Evolutionary conservation across 2,797 vertebrate species (phyloP).

Genomic region (Catamblyrhynchus diadema): DNA sequence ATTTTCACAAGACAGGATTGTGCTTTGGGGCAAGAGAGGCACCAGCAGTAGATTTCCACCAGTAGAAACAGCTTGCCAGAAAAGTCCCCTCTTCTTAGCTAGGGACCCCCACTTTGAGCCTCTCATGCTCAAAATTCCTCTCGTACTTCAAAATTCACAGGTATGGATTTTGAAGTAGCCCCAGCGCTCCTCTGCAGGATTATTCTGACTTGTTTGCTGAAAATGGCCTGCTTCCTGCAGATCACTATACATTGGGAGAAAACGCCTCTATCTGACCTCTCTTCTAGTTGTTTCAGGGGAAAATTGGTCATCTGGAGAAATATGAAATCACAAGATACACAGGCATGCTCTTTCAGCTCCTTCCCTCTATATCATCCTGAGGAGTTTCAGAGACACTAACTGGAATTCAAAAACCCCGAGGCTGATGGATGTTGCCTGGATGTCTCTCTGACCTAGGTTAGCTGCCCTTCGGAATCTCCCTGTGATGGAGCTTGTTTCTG

Average conservation of each 20-base stretch:
- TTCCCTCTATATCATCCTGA: not conserved
- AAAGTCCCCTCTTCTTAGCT: not conserved
- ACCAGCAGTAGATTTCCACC: not conserved
- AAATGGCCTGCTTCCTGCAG: not conserved
- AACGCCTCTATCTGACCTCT: not conserved
- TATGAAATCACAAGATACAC: not conserved
- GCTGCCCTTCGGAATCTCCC: not conserved
- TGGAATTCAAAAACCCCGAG: not conserved
- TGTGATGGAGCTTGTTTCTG: not conserved
- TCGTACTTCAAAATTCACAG: not conserved
- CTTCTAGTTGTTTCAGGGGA: not conserved
- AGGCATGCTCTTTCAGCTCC: not conserved
- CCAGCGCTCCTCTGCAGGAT: not conserved
- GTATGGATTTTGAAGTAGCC: not conserved
- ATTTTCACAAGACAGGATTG: not conserved
- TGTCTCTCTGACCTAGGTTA: not conserved
- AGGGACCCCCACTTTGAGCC: not conserved
- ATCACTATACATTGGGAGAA: not conserved
- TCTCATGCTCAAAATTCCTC: not conserved
- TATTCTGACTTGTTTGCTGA: not conserved
- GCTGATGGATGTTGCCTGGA: not conserved
- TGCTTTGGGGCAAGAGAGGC: not conserved
- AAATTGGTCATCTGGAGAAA: slow-evolving; percentile 23
- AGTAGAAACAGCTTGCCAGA: not conserved
- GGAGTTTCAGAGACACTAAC: not conserved